phyloP scores from a whole-genome alignment of 2,113 vertebrate genomes.

The Oryzias melastigma region DNA sequence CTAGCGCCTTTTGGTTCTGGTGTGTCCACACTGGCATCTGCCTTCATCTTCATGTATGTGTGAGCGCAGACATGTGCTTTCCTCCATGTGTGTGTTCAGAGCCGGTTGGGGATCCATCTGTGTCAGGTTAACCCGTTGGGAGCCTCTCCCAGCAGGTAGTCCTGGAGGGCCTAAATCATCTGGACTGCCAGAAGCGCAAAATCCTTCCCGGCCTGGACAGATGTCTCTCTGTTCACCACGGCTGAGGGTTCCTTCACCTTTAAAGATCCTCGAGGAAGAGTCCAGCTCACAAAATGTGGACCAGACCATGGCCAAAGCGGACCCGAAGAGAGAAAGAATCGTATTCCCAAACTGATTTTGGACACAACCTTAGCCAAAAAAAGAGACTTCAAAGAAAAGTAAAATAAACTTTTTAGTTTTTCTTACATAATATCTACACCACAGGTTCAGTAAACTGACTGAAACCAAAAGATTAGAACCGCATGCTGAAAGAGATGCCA shows the following conservation, averaged over 20 bases:
- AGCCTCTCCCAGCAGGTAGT: slow-evolving; percentile 87
- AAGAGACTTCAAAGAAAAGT: too few relatives aligned
- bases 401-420: too few relatives aligned
- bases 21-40: slow-evolving; percentile 49
- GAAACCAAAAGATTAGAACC: not conserved
- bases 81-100: slow-evolving; percentile 65
- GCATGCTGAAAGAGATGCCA: slow-evolving; percentile 28
- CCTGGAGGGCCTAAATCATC: slow-evolving; percentile 90
- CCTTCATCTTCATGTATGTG: slow-evolving; percentile 41
- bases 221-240: slow-evolving; percentile 77
- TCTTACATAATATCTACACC: too few relatives aligned
- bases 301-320: slow-evolving; percentile 49
- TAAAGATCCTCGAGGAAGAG: slow-evolving; percentile 43
- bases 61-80: slow-evolving; percentile 18
- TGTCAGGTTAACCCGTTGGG: slow-evolving; percentile 81
- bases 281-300: slow-evolving; percentile 56
- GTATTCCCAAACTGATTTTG: not conserved
- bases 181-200: slow-evolving; percentile 89
- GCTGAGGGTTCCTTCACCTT: slow-evolving; percentile 56
- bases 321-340: not conserved
- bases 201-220: slow-evolving; percentile 85
- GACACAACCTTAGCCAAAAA: not conserved
- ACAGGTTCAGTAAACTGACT: too few relatives aligned
- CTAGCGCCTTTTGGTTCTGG: slow-evolving; percentile 32
- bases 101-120: slow-evolving; percentile 74